Evolutionary conservation across 2,888 invertebrate genomes (phyloP), one percentile per base, ranked within the genome.

Genomic region (Caenorhabditis sp.): DNA sequence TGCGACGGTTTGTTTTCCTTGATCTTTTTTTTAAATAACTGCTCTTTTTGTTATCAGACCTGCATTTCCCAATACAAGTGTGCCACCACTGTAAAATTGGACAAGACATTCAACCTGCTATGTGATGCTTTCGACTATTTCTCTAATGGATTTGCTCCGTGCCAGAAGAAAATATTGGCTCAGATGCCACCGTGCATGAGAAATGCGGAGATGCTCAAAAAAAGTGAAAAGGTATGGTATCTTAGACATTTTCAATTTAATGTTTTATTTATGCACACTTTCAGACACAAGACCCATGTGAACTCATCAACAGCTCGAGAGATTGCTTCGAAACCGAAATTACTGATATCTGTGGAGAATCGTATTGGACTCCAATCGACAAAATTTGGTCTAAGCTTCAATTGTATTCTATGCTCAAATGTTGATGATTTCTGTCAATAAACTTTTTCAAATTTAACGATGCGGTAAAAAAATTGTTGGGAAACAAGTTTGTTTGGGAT

Each of bases 111-210:
- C 24, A 24, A 20, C 26, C n/a, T 72, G 32, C 20, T 63, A 7
- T 72, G 72, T 15, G 72, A 72, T 45, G 48, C 72, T 1, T 30
- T 72, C 27, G 22, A 41, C 43, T 72, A 63, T 22, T 62, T 72
- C n/a, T 72, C 72, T 24, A 72, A 56, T 5, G 72, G 63, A 6
- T 72, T 72, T 20, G 48, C 63, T 6, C 26, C 30, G 2, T 72
- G 72, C 26, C 63, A 72, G 35, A 72, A 63, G 48, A 72, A 72
- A 35, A 48, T 72, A 4, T 24, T 41, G 4, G 50, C 43, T 1
- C 37, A 48, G 11, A 72, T 43, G 32, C 72, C 72, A 7, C 72
- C 72, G 2, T 72, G 72, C 27, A 63, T 72, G 41, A 48, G 62
- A 43, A 30, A 72, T n/a, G 56, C 45, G 2, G 72, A 50, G 43